A percentile compares a stretch with the other conserved stretches of the same genome.
phyloP scores from a whole-genome alignment of 2,797 vertebrate species.

The Dallia pectoralis region DNA sequence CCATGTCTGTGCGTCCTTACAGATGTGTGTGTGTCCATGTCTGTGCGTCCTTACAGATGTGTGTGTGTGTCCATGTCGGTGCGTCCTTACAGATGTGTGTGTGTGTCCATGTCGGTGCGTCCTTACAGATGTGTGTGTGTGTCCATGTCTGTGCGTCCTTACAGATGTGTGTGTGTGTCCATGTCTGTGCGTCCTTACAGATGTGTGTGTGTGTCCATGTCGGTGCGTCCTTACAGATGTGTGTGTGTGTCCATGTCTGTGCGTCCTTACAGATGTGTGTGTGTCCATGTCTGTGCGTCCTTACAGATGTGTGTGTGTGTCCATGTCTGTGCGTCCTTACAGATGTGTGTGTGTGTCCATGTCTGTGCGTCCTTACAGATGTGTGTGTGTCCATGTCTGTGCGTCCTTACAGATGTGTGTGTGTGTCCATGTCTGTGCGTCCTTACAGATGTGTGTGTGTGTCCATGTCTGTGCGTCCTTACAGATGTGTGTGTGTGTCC shows the following conservation, averaged over 20 bases:
- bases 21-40: conserved; percentile 36
- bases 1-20: too few relatives aligned
- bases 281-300: too few relatives aligned
- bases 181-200: background rate
- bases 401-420: background rate
- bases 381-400: conserved; percentile 29
- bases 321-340: background rate
- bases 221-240: too few relatives aligned
- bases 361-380: too few relatives aligned
- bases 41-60: background rate
- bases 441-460: conserved; percentile 51
- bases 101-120: conserved; percentile 16
- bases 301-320: conserved; percentile 49
- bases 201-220: conserved; percentile 10
- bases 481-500: background rate
- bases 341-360: conserved; percentile 3
- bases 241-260: conserved; percentile 29
- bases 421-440: too few relatives aligned
- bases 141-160: too few relatives aligned
- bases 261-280: background rate
- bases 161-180: conserved; percentile 44
- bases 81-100: too few relatives aligned
- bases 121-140: background rate
- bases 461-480: background rate
- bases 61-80: too few relatives aligned